Percentiles rank a stretch among this genome's conserved stretches.
phyloP scores from a whole-genome alignment of 2,888 invertebrate genomes.

The Asteroscopus sphinx region DNA sequence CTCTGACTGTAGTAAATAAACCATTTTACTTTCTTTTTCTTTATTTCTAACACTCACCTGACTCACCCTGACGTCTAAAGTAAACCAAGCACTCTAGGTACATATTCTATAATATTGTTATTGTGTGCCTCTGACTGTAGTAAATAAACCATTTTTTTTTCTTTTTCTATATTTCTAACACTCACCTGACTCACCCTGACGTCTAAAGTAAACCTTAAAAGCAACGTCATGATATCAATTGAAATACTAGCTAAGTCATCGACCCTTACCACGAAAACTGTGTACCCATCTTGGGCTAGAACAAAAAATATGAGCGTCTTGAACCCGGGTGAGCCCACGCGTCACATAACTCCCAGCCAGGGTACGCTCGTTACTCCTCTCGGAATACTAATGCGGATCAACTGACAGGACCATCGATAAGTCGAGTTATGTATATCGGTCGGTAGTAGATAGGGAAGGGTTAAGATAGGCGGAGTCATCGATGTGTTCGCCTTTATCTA shows the following conservation, averaged over 20 bases:
- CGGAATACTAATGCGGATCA: conserved; percentile 42
- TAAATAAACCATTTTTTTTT: too few species aligned
- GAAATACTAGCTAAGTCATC: conserved; percentile 28
- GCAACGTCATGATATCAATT: conserved; percentile 29
- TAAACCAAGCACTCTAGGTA: too few species aligned
- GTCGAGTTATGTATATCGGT: background rate
- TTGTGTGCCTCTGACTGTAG: too few species aligned
- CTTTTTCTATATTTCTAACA: too few species aligned
- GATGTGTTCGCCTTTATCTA: too few species aligned
- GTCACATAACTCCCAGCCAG: conserved; percentile 21
- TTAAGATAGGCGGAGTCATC: background rate
- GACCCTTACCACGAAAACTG: background rate
- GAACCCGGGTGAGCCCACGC: conserved; percentile 3
- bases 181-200: too few species aligned
- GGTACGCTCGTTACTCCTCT: conserved; percentile 23
- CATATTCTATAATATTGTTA: too few species aligned
- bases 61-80: too few species aligned
- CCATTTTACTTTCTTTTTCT: too few species aligned
- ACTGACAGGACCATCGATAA: conserved; percentile 1
- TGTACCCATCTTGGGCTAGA: conserved; percentile 2
- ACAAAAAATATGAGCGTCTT: conserved; percentile 31
- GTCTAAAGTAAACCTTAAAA: background rate
- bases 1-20: too few species aligned
- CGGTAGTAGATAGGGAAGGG: background rate
- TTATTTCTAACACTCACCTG: too few species aligned